Base-by-base conservation (phyloP, 2,797 vertebrate genomes). In the Iguana delicatissima region DNA sequence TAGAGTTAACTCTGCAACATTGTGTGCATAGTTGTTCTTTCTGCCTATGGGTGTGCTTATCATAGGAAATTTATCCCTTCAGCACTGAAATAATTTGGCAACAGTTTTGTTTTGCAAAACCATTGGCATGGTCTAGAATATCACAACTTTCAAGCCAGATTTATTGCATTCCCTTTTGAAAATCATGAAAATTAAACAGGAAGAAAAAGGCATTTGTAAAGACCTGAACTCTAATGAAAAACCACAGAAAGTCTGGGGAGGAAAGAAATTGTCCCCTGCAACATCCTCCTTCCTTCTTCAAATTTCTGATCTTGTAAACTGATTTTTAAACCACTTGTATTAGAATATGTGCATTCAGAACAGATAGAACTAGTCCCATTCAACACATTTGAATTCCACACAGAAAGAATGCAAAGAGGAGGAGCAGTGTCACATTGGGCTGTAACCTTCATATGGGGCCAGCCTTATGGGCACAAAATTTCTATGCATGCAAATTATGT, bases 151-250 rank as follows among this genome's bases (percentile, higher is more conserved):
- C 92, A 92, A 91, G 79, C 88, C 82, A 35, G 29, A 7, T 84
- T 67, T 94, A 55, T 77, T 92, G 8, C 57, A 57, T 89, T 93
- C 92, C 80, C 50, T 89, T 90, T 93, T 90, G 8, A 93, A 95
- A 93, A 87, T 83, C 1, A 91, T 22, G 9, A 86, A 90, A 94
- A 85, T 55, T 82, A 95, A 93, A 13, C 32, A 90, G 91, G 91
- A 92, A 50, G 0, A 2, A 79, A 35, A 26, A 74, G 91, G 64
- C 0, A 3, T 89, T 16, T 59, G 50, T 82, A 14, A 59, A 62
- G 24, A 26, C 20, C 80, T 62, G n/a, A 35, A n/a, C 4, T 72
- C 76, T 69, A 32, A 81, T 59, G 9, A 89, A 85, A 92, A 94
- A 46, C 0, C 4, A 13, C 16, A 26, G 10, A 24, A 46, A 50